Evolutionary conservation across 2,797 vertebrate genomes (phyloP).

Genomic region (Vireo griseus): DNA sequence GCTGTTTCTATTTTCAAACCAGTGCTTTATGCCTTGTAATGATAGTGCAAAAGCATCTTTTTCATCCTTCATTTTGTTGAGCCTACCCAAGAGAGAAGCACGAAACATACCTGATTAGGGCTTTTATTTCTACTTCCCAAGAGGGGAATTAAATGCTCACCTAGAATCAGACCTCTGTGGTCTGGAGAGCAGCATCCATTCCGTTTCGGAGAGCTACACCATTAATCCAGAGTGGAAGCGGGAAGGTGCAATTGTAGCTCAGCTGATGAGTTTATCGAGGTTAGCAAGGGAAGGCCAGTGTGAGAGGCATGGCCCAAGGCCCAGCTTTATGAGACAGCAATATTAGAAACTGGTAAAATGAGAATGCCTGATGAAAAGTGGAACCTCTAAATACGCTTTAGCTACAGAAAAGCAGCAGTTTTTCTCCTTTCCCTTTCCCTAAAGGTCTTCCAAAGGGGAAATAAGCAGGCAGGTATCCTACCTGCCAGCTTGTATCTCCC

Average conservation of each 20-base stretch:
- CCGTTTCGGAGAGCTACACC: neutral
- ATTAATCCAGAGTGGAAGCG: neutral
- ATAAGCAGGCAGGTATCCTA: neutral
- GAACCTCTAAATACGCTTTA: neutral
- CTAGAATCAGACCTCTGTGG: neutral
- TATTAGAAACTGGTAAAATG: slow-evolving; percentile 22
- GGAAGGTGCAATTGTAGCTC: neutral
- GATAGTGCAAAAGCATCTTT: neutral
- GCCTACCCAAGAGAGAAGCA: neutral
- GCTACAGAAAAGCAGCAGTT: neutral
- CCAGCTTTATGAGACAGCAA: slow-evolving; percentile 17
- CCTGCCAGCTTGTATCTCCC: neutral
- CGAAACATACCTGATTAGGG: neutral
- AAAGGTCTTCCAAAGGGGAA: neutral
- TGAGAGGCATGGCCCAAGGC: slow-evolving; percentile 39
- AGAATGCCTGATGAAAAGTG: slow-evolving; percentile 6
- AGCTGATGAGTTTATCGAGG: slow-evolving; percentile 22
- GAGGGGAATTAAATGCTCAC: neutral
- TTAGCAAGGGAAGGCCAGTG: slow-evolving; percentile 2
- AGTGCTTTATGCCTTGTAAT: neutral
- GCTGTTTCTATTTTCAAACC: slow-evolving; percentile 38
- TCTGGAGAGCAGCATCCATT: neutral
- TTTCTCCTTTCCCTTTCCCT: neutral
- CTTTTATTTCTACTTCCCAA: slow-evolving; percentile 12
- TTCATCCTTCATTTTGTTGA: slow-evolving; percentile 10